Evolutionary conservation across 2,113 vertebrate genomes (phyloP), one percentile per base, ranked within the genome.

Genomic region (Campylomormyrus numenius): DNA sequence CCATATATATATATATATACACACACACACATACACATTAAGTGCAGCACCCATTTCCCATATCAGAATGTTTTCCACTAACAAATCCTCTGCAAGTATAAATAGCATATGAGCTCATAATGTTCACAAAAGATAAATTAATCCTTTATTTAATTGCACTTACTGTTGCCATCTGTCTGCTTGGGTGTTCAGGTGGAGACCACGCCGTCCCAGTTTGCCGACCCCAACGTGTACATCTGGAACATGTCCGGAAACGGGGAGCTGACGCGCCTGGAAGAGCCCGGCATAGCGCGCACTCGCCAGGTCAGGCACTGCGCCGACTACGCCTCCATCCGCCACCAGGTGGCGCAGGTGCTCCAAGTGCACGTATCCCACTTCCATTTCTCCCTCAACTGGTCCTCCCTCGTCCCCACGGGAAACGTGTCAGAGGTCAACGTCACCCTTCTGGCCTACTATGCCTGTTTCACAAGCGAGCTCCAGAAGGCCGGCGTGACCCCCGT

Each of bases 381-480:
- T 94, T 99, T 99, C 95, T 96, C 97, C 10, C 94, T 99, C 88
- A 97, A 97, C 94, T 99, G 98, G 98, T 97, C 97, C 9, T 95
- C 95, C 1, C 93, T 99, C 89, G 95, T 98, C 50, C 98, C 98
- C 0, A 92, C 95, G 24, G 98, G 97, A 1, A 95, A 97, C 13
- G 95, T 94, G 90, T 94, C 96, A 8, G 94, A 93, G 24, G 94
- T 97, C 52, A 99, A 99, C 92, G 90, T 90, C 92, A 97, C 97
- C 0, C 95, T 97, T 91, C 94, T 99, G 88, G 94, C 90, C 70
- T 99, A 97, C 95, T 99, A 99, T 92, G 95, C 94, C 92, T 99
- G 98, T 92, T 95, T 99, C 90, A 94, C 93, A 90, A 95, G 94
- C 0, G 98, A 99, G 94, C 96, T 99, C 53, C 94, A 95, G 85